A percentile compares a stretch with the other conserved stretches of the same genome.
These are phyloP conservation scores for Amaurobius ferox DNA, from an alignment of 2,888 invertebrate genomes.

Conservation along the genomic window DNA sequence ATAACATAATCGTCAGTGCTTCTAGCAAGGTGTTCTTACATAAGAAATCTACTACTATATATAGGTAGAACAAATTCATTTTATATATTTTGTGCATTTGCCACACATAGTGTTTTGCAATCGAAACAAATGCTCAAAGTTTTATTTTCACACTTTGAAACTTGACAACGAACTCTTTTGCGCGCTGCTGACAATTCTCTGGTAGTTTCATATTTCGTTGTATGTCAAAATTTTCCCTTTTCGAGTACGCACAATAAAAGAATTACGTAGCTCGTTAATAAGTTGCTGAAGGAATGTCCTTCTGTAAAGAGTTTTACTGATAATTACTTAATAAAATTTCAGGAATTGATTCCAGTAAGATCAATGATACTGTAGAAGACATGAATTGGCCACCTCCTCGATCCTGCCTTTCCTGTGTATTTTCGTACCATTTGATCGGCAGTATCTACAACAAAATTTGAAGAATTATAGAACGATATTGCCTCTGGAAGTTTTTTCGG, in stretches of 20 bases:
- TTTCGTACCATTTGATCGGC: neutral
- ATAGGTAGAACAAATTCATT: too few species aligned
- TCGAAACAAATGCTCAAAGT: neutral
- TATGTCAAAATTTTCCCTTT: neutral
- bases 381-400: conserved; percentile 3
- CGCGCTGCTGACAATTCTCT: neutral
- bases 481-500: neutral
- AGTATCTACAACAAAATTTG: conserved; percentile 4
- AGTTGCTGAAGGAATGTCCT: conserved; percentile 9
- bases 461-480: neutral
- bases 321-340: neutral
- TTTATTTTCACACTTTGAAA: too few species aligned
- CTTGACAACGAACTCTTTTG: neutral
- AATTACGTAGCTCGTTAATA: neutral
- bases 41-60: too few species aligned
- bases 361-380: too few species aligned
- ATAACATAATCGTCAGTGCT: too few species aligned
- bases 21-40: too few species aligned
- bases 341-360: conserved; percentile 18
- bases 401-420: conserved; percentile 2
- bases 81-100: too few species aligned
- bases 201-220: neutral
- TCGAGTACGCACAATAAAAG: neutral
- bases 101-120: neutral
- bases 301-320: neutral